Evolutionary conservation across 1,140 invertebrate species (phyloP).

Genomic region (Drosophila bocqueti): DNA sequence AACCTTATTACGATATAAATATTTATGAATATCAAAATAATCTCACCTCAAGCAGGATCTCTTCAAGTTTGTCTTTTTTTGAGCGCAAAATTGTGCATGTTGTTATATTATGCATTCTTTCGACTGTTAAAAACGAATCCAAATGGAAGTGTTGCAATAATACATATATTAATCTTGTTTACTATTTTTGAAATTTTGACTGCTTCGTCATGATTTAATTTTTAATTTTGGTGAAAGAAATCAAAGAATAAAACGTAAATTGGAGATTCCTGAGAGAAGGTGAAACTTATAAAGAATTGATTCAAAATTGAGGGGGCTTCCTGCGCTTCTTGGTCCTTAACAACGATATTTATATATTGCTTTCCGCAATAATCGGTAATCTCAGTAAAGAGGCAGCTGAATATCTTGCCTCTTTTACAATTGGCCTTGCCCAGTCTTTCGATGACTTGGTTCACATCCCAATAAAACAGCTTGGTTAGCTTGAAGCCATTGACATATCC

Average conservation of each 20-base stretch:
- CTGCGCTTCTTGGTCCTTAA: neutral
- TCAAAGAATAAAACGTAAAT: neutral
- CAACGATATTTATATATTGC: neutral
- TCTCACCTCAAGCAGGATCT: slow-evolving; percentile 2
- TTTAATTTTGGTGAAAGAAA: neutral
- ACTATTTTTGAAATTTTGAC: neutral
- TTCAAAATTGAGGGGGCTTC: neutral
- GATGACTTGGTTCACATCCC: neutral
- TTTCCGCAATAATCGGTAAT: too few species aligned
- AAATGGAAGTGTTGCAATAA: neutral
- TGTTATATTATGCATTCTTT: neutral
- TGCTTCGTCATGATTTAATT: neutral
- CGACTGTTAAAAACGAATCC: neutral
- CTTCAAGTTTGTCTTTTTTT: neutral
- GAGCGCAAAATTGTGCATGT: accelerated
- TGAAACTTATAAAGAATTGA: neutral
- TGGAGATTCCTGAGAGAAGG: neutral
- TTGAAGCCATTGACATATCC: neutral
- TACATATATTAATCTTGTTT: neutral
- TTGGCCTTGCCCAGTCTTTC: neutral
- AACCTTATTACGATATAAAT: neutral
- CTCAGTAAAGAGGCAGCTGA: neutral
- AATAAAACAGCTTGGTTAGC: neutral
- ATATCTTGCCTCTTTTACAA: slow-evolving; percentile 14
- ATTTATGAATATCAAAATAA: neutral